Evolutionary conservation across 2,797 vertebrate species (phyloP), one percentile per base, ranked within the genome.

Genomic region (Spondyliosoma cantharus): DNA sequence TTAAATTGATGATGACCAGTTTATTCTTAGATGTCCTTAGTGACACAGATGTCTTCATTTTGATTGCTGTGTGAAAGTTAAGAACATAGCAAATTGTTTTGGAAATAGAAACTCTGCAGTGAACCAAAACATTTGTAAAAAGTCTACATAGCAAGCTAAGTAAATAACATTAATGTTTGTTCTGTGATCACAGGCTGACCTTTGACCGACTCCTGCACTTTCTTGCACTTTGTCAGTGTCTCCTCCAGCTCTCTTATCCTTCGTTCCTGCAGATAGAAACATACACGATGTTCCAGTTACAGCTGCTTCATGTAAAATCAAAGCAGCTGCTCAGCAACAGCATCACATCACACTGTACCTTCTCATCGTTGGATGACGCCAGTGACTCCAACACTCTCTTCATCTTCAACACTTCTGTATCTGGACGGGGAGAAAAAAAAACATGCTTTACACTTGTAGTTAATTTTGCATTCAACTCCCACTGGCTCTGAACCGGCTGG

Each of bases 171-270:
- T 3, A 48, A 17, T 37, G 74, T 50, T 7, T 25, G 27, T 24
- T 49, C 25, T 67, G 22, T 32, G 12, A 71, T 63, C 54, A 5
- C 43, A 37, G 37, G 45, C 89, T 86, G 89, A 97, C 96, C 96
- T 96, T 93, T 97, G 53, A 94, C 93, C 80, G 93, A 92, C 61
- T 98, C 96, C 83, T 97, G 96, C 50, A 96, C 95, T 59, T 95
- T 96, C 92, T 95, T 96, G 91, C 96, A 97, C 63, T 93, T 94
- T 29, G 93, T 95, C 45, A 97, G 93, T 4, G 95, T 96, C 2
- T 96, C 96, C 50, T 96, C 95, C 62, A 99, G 95, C 82, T 98
- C 97, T 85, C 97, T 96, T 81, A 99, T 99, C 89, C 96, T 95
- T 60, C 80, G 92, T 76, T 98, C 97, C 98, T 99, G 89, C 8